Evolutionary conservation across 2,113 vertebrate genomes (phyloP).

Genomic region (Sitta europaea): DNA sequence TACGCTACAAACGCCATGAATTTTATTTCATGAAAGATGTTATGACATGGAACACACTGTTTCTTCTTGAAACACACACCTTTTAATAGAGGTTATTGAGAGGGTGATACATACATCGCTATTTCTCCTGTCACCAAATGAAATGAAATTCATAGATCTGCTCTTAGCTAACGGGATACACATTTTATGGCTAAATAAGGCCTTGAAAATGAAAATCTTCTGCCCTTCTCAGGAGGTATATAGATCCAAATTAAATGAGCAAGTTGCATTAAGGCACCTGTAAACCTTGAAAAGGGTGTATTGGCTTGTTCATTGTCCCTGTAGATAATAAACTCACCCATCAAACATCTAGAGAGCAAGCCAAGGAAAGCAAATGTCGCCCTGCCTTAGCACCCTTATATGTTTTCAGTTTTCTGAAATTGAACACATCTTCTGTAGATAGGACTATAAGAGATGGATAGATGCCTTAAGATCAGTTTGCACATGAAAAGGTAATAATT

Average conservation of each 20-base stretch:
- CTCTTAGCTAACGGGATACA: background rate
- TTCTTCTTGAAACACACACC: conserved; percentile 1
- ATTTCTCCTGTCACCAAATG: conserved; percentile 26
- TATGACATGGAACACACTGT: background rate
- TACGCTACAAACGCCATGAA: background rate
- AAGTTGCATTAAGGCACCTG: conserved; percentile 7
- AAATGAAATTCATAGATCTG: conserved; percentile 48
- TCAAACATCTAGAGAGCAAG: background rate
- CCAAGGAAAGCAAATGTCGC: background rate
- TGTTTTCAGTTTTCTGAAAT: background rate
- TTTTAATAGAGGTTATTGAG: conserved; percentile 22
- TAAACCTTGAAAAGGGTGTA: conserved; percentile 39
- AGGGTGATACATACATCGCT: background rate
- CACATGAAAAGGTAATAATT: conserved; percentile 5
- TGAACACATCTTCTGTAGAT: background rate
- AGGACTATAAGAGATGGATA: background rate
- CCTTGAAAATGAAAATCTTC: conserved; percentile 55
- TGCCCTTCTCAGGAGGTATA: conserved; percentile 12
- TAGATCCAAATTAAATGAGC: conserved; percentile 49
- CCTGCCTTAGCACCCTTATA: background rate
- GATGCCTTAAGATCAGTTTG: background rate
- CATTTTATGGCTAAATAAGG: conserved; percentile 40
- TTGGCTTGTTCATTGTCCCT: background rate
- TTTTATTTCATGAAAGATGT: background rate
- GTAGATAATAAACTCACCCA: background rate